phyloP scores from a whole-genome alignment of 2,797 vertebrate species.

The Pteropus rufus region DNA sequence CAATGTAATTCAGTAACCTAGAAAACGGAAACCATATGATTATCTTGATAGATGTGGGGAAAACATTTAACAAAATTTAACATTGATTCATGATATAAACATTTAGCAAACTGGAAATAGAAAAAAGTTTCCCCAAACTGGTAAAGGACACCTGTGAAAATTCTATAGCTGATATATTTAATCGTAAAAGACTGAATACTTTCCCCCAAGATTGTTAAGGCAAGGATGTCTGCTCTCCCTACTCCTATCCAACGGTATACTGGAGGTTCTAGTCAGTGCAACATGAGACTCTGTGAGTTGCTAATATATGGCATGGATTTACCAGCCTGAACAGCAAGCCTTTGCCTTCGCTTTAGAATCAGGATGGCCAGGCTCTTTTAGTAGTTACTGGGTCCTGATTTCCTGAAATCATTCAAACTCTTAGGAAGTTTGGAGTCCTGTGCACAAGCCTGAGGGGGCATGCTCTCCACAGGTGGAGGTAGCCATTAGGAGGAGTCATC shows the following conservation, averaged over 20 bases:
- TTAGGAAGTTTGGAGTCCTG: neutral
- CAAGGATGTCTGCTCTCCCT: neutral
- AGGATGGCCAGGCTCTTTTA: neutral
- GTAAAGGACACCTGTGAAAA: neutral
- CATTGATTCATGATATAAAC: neutral
- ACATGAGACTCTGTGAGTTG: neutral
- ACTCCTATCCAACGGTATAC: neutral
- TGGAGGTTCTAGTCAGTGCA: neutral
- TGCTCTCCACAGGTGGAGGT: neutral
- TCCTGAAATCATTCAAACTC: neutral
- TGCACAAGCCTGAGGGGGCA: neutral
- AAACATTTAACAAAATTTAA: neutral
- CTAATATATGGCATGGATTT: neutral
- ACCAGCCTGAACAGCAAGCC: neutral
- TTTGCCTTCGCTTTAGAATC: neutral
- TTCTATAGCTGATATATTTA: neutral
- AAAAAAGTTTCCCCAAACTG: neutral
- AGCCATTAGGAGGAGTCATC: neutral
- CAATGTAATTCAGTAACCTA: neutral
- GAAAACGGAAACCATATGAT: neutral
- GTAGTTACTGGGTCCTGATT: neutral
- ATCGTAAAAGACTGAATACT: neutral
- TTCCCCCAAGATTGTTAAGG: neutral
- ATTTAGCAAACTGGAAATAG: neutral
- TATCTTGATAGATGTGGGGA: neutral